Percentiles rank a stretch among this genome's conserved stretches.
Evolutionary conservation across 2,113 vertebrate species (phyloP).

Genomic region (Tonatia bakeri): DNA sequence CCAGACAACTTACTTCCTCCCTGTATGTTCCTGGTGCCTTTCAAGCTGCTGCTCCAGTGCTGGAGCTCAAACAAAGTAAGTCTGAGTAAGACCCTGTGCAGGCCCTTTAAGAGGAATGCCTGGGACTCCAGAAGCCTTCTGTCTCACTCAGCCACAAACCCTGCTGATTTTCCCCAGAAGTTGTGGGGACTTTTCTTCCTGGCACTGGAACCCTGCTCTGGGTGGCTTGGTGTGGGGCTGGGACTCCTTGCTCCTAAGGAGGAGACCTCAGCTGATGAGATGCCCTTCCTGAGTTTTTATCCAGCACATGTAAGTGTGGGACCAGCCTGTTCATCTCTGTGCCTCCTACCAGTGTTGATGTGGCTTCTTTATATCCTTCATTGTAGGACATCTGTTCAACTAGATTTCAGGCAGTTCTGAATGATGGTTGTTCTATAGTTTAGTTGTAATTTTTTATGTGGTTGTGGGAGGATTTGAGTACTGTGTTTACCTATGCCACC

Average conservation of each 20-base stretch:
- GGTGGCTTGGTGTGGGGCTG: background rate
- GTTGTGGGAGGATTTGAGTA: background rate
- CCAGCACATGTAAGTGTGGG: background rate
- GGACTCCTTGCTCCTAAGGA: background rate
- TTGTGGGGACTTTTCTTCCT: background rate
- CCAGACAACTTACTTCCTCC: background rate
- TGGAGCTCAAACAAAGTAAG: background rate
- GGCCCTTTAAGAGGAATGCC: background rate
- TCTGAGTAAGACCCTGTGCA: background rate
- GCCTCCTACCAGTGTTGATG: background rate
- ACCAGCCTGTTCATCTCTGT: background rate
- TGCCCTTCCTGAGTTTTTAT: background rate
- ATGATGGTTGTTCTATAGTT: background rate
- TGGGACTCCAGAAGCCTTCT: background rate
- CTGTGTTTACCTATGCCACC: background rate
- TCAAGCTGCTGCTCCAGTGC: background rate
- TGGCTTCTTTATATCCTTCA: background rate
- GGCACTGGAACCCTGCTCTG: background rate
- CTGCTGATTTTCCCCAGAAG: background rate
- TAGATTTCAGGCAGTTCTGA: background rate
- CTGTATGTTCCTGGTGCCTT: background rate
- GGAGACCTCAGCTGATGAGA: background rate
- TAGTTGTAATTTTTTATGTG: background rate
- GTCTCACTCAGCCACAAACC: background rate
- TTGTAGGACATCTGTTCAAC: background rate